Evolutionary conservation across 2,113 vertebrate species (phyloP), one percentile per base, ranked within the genome.

Genomic region (Tympanuchus pallidicinctus): DNA sequence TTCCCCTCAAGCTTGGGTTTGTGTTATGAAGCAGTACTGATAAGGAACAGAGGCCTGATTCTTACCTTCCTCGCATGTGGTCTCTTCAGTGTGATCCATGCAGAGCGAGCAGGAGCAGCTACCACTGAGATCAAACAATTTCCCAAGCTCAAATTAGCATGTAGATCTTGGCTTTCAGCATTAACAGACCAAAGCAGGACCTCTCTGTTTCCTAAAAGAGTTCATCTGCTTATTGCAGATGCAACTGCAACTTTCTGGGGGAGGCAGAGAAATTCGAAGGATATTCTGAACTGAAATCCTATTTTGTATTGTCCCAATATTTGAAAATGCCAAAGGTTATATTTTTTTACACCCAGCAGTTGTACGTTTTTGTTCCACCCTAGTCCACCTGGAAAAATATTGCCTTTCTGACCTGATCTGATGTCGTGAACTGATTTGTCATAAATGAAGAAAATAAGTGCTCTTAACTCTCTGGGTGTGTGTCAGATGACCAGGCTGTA

Each of bases 351-450:
- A 61, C 15, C 9, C 17, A 19, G 38, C 36, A 83, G 17, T 69
- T 25, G 1, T 15, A 16, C 4, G 2, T 89, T 91, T 70, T 90
- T 74, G 43, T 85, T 88, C 65, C 64, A 86, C 43, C 30, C 28
- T 80, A 17, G 30, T 73, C 32, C 50, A 83, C 64, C 64, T 94
- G 88, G 50, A 91, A 78, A 95, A 91, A 86, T 75, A 80, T 2
- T 74, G 45, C 50, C 82, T 73, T 27, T 64, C 22, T 88, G 72
- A 14, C n/a, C 59, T 81, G 61, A 87, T 89, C 52, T 91, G 69
- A 75, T 43, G 57, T 81, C 32, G 28, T 77, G 24, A 87, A 36
- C 48, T 82, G 1, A 36, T 66, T 30, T 66, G 64, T 79, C 45
- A n/a, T 40, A 67, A 56, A 16, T 0, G 3, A 83, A 77, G 45